These are phyloP conservation scores for Huso huso DNA, from an alignment of 2,797 vertebrate genomes.

Conservation along the genomic window DNA sequence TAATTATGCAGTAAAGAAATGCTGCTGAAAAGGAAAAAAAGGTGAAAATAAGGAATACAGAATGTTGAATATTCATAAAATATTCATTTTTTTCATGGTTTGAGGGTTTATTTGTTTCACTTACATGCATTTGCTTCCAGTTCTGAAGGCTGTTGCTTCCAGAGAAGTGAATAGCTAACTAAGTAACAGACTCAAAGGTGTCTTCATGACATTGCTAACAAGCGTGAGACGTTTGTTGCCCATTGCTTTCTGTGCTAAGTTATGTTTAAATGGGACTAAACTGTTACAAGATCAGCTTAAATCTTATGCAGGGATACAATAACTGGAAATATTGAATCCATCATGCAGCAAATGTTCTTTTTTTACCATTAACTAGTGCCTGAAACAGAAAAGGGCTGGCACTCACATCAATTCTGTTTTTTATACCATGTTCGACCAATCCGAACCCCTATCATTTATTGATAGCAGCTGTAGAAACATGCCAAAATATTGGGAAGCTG, in stretches of 20 bases:
- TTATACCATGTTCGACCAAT: too few species aligned
- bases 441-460: too few species aligned
- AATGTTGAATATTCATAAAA: slow-evolving; percentile 82
- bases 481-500: too few species aligned
- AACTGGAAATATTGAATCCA: too few species aligned
- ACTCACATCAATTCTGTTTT: too few species aligned
- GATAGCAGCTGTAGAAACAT: too few species aligned
- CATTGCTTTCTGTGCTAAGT: too few species aligned
- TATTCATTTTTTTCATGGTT: slow-evolving; percentile 69
- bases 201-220: slow-evolving; percentile 28
- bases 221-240: slow-evolving; percentile 26
- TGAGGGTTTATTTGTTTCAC: slow-evolving; percentile 73
- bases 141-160: slow-evolving; percentile 55
- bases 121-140: slow-evolving; percentile 61
- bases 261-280: background rate
- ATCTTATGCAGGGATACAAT: too few species aligned
- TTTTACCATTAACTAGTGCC: too few species aligned
- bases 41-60: slow-evolving; percentile 76
- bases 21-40: slow-evolving; percentile 68
- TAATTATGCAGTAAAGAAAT: slow-evolving; percentile 85
- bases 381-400: too few species aligned
- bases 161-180: slow-evolving; percentile 51
- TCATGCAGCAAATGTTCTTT: too few species aligned
- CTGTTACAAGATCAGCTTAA: background rate
- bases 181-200: slow-evolving; percentile 39